These are phyloP conservation scores for Fissipunctia ypsillon DNA, from an alignment of 2,888 invertebrate species.

Conservation along the genomic window DNA sequence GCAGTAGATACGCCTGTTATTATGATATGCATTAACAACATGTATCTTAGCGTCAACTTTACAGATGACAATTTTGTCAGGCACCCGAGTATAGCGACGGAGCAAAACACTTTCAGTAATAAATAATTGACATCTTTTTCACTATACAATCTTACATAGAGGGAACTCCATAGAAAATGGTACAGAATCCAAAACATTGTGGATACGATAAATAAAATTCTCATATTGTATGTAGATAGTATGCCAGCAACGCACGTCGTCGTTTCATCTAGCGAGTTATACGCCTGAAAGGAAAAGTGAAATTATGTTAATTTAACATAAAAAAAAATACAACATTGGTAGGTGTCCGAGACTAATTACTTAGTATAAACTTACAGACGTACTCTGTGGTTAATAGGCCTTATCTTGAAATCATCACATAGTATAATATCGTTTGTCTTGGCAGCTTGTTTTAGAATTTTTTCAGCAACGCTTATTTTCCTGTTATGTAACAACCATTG, in stretches of 20 bases:
- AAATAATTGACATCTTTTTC: conserved; percentile 66
- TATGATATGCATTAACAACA: conserved; percentile 76
- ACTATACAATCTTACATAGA: conserved; percentile 79
- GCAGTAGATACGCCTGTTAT: conserved; percentile 76
- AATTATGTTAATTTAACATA: neutral
- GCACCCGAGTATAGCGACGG: conserved; percentile 71
- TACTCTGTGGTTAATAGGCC: conserved; percentile 86
- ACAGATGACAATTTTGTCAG: conserved; percentile 74
- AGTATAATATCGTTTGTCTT: conserved; percentile 78
- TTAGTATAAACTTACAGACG: conserved; percentile 76
- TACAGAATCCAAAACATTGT: conserved; percentile 78
- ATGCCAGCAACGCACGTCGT: conserved; percentile 79
- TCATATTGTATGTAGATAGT: conserved; percentile 78
- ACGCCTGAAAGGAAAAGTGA: conserved; percentile 79
- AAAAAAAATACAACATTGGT: neutral
- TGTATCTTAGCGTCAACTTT: conserved; percentile 74
- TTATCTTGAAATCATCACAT: conserved; percentile 85
- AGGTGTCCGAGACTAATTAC: conserved; percentile 34
- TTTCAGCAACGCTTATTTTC: conserved; percentile 80
- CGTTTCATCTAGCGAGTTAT: conserved; percentile 81
- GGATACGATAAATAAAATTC: conserved; percentile 71
- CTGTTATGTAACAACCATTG: conserved; percentile 85
- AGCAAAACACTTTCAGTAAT: conserved; percentile 73
- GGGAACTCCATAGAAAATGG: conserved; percentile 79
- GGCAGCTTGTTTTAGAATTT: conserved; percentile 78